Evolutionary conservation across 2,888 invertebrate species (phyloP).

Genomic region (Fragum fragum): DNA sequence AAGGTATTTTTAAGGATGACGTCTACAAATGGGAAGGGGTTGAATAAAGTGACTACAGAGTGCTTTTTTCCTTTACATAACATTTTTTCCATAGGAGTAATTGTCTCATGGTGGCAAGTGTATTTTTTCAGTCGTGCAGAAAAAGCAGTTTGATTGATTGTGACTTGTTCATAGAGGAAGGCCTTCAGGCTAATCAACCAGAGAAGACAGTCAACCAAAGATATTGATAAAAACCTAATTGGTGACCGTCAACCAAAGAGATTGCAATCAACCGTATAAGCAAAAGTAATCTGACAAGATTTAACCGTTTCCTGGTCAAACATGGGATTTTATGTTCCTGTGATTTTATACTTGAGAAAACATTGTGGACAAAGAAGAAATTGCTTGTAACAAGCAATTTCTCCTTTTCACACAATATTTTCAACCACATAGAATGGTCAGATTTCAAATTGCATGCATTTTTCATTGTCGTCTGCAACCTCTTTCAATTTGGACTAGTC

Average conservation of each 20-base stretch:
- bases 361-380: too few relatives aligned
- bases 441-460: too few relatives aligned
- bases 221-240: background rate
- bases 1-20: too few relatives aligned
- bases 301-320: too few relatives aligned
- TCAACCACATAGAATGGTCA: too few relatives aligned
- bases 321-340: too few relatives aligned
- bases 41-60: background rate
- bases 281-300: too few relatives aligned
- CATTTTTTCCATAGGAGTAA: background rate
- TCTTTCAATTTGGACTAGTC: too few relatives aligned
- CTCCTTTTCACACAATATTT: too few relatives aligned
- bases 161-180: background rate
- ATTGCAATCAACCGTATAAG: background rate
- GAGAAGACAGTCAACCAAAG: background rate
- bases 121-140: background rate
- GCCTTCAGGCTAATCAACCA: background rate
- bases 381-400: too few relatives aligned
- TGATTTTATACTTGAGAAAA: too few relatives aligned
- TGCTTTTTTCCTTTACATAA: background rate
- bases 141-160: background rate
- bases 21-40: background rate
- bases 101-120: conserved; percentile 3
- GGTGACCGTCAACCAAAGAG: background rate
- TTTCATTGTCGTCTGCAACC: too few relatives aligned